Base-by-base conservation (phyloP, 2,113 vertebrate species). In the Phainopepla nitens region DNA sequence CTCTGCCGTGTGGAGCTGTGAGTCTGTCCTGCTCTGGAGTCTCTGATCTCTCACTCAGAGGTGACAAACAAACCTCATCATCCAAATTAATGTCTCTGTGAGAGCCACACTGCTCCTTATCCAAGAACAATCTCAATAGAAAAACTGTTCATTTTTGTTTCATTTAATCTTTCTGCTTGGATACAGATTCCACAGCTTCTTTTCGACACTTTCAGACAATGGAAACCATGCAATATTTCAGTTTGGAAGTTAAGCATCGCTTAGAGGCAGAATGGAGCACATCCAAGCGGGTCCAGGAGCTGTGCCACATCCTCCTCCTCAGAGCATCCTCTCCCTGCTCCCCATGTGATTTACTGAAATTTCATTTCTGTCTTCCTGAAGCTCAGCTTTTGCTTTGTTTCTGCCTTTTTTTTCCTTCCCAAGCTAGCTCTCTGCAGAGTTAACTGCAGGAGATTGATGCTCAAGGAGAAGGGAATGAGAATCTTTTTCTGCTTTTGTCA, bases 1-100 rank as follows among this genome's bases (percentile, higher is more conserved):
- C 87, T 68, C 11, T 16, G 28, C 24, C 19, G 1, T 0, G 4
- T 1, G 10, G 7, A 56, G 44, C 35, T 64, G 13, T 0, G 2
- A 1, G 25, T 20, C 23, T 91, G 51, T 76, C 23, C 6, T 15
- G 29, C 47, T 70, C 15, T 0, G 29, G 14, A 79, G 25, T 9
- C 41, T 29, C 57, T 36, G 53, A 25, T 58, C 82, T 33, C 66
- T 54, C 77, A 27, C 23, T 62, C 28, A 1, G 9, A 47, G 70
- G n/a, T 36, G 72, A 87, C 24, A 66, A 82, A 80, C 13, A 50
- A 58, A 69, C 54, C n/a, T 65, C 3, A 0, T 7, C 11, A 11
- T 10, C 70, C 68, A 49, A 16, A 15, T 33, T 6, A 11, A 21
- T 2, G 11, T 10, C 36, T 57, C 21, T 8, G 18, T 16, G 60